Conservation (phyloP, 2,113 vertebrate species). For the Tauraco erythrolophus region DNA sequence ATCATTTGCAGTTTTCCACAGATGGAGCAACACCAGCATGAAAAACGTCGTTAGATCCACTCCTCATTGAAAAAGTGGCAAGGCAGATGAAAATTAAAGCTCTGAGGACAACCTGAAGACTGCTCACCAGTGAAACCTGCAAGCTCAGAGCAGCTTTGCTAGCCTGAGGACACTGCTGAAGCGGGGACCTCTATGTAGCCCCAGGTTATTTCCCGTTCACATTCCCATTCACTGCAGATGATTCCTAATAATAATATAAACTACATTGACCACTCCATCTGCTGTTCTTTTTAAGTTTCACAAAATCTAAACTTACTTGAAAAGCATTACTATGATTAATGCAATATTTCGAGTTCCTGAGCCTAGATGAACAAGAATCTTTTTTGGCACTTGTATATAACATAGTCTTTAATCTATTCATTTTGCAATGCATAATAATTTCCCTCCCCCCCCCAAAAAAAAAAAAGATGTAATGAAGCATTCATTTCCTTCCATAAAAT, state of each 20-base stretch:
- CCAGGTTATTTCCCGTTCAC: not conserved
- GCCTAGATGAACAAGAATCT: not conserved
- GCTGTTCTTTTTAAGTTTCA: not conserved
- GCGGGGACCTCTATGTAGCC: not conserved
- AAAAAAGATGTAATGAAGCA: not conserved
- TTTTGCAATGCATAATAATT: not conserved
- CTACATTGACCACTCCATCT: not conserved
- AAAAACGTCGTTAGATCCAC: not conserved
- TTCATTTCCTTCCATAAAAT: not conserved
- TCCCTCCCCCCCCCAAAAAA: fast-evolving
- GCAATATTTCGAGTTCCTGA: not conserved
- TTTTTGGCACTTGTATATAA: not conserved
- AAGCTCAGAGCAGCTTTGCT: not conserved
- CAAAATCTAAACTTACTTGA: not conserved
- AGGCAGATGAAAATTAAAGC: not conserved
- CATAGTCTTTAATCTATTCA: not conserved
- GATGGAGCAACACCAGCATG: not conserved
- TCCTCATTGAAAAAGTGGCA: not conserved
- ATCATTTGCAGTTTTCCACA: not conserved
- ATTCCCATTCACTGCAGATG: not conserved
- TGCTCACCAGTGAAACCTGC: not conserved
- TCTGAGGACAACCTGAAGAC: not conserved
- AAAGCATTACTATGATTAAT: not conserved
- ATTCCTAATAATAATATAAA: not conserved
- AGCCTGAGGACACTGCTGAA: not conserved